These are phyloP conservation scores for Tachina grossa DNA, from an alignment of 2,888 invertebrate genomes.

Conservation along the genomic window DNA sequence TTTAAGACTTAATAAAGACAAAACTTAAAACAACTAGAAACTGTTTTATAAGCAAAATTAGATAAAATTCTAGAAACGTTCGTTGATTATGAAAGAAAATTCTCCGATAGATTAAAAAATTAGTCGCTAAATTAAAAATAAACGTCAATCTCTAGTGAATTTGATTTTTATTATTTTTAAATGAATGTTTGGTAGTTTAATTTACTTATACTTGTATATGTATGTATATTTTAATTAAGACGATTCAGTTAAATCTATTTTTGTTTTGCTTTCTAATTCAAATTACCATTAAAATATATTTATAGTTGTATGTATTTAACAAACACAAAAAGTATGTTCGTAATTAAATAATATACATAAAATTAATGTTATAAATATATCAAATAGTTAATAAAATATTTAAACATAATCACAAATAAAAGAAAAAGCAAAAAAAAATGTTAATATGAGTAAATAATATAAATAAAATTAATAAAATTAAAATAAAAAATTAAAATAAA, in stretches of 20 bases:
- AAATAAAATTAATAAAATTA: constrained; percentile 26
- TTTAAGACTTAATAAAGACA: constrained; percentile 3
- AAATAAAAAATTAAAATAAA: constrained; percentile 48
- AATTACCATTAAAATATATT: constrained; percentile 54
- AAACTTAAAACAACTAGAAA: not conserved
- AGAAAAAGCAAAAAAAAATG: constrained; percentile 25
- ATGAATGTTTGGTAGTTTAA: not conserved
- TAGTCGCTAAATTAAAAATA: not conserved
- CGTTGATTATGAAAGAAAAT: not conserved
- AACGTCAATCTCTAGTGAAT: too few relatives aligned
- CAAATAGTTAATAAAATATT: constrained; percentile 46
- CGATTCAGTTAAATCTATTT: constrained; percentile 2
- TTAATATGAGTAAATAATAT: constrained; percentile 51
- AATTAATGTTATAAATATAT: constrained; percentile 67
- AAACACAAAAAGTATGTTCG: constrained; percentile 57
- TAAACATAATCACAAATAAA: constrained; percentile 48
- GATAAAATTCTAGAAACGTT: not conserved
- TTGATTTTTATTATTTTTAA: not conserved
- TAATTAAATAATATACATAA: constrained; percentile 64
- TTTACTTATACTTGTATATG: not conserved
- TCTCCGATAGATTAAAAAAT: not conserved
- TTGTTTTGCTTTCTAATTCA: constrained; percentile 2
- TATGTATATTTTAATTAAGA: constrained; percentile 19
- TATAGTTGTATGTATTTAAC: constrained; percentile 31
- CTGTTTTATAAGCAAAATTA: constrained; percentile 24